These are phyloP conservation scores for Perizoma flavofasciatum DNA, from an alignment of 2,888 invertebrate genomes.

Conservation along the genomic window DNA sequence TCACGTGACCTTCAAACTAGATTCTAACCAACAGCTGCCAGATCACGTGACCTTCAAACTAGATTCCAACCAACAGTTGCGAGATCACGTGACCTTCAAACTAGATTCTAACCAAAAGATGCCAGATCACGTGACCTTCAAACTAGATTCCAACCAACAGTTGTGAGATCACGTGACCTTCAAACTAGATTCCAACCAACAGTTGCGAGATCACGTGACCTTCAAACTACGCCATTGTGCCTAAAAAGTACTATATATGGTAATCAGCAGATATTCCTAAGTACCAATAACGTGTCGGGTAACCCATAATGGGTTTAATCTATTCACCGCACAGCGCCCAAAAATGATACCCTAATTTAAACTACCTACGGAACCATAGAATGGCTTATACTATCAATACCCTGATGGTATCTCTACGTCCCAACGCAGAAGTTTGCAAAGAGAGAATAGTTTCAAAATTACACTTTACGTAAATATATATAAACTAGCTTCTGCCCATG, in stretches of 20 bases:
- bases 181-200: no score
- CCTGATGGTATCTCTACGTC: slow-evolving; percentile 1
- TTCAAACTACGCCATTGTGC: neutral
- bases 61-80: no score
- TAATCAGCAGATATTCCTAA: neutral
- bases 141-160: no score
- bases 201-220: no score
- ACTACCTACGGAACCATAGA: slow-evolving; percentile 6
- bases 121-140: no score
- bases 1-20: no score
- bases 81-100: no score
- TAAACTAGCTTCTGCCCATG: no score
- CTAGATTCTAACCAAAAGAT: no score
- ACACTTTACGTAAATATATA: neutral
- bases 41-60: no score
- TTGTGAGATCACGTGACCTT: no score
- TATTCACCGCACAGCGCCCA: slow-evolving; percentile 3
- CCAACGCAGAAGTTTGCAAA: neutral
- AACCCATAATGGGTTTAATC: slow-evolving; percentile 5
- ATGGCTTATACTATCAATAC: slow-evolving; percentile 6
- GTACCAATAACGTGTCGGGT: neutral
- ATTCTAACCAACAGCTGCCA: no score
- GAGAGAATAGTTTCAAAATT: slow-evolving; percentile 4
- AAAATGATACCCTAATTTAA: slow-evolving; percentile 11
- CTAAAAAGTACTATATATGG: neutral